Base-by-base conservation (phyloP, 1,140 invertebrate genomes). In the Diorhabda elongata region DNA sequence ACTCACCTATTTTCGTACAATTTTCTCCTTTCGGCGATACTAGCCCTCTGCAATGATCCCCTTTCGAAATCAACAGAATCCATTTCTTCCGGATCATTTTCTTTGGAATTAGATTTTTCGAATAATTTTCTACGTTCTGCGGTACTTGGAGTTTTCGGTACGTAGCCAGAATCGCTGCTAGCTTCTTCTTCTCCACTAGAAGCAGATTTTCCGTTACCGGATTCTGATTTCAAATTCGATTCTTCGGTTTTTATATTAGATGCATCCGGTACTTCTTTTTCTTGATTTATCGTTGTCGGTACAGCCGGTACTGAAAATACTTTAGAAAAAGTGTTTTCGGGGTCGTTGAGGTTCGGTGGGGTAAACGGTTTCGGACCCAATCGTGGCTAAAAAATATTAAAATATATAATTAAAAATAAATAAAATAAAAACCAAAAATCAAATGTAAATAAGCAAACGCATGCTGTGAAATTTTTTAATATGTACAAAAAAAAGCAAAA, bases 281-380 rank as follows among this genome's bases (percentile, higher is more conserved):
- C 69, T 66, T 67, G 57, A 47, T 60, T 57, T 8, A 59, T 60
- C 8, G 41, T 5, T 8, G 60, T 41, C 0, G 91, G 91, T 0
- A 88, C 90, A 8, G 87, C 78, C 0, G 91, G 91, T 3, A 92
- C 91, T 1, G 88, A 89, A 77, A 92, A 92, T 3, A 92, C 89
- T 77, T 91, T 91, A 76, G 92, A 90, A 71, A 93, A 92, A 0
- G 88, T 89, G 57, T 75, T 76, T 64, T 92, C 90, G 70, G 90
- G 88, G 67, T 89, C 88, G 73, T 82, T 88, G 11, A 87, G 85
- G 0, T 88, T 87, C 41, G 90, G 89, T 41, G 90, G 88, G 58
- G 91, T 91, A 75, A 93, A 93, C 7, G 92, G 92, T 78, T 92
- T 93, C 41, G 91, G 92, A 42, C 92, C 92, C 6, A 93, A 83